Evolutionary conservation across 2,888 invertebrate species (phyloP).

Genomic region (Cryptophagus acutangulus): DNA sequence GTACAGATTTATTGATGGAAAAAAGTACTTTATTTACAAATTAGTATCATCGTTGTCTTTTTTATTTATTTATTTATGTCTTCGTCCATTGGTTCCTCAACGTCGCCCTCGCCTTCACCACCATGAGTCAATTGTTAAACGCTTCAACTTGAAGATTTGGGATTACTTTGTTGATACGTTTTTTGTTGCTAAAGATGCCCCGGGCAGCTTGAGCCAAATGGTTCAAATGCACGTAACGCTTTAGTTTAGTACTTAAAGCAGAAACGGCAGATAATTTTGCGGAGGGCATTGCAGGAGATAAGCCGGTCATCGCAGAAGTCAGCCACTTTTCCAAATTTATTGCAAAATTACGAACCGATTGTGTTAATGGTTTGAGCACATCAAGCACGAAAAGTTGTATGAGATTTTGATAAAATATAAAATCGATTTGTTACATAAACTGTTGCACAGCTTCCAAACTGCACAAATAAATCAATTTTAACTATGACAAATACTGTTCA

Average conservation of each 20-base stretch:
- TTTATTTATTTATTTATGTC: too few relatives aligned
- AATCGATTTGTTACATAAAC: slow-evolving; percentile 80
- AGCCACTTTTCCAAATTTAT: slow-evolving; percentile 85
- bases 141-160: too few relatives aligned
- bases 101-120: too few relatives aligned
- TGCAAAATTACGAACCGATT: slow-evolving; percentile 87
- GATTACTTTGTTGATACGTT: too few relatives aligned
- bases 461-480: slow-evolving; percentile 65
- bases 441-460: slow-evolving; percentile 67
- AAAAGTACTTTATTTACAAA: too few relatives aligned
- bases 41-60: too few relatives aligned
- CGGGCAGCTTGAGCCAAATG: slow-evolving; percentile 91
- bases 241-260: slow-evolving; percentile 88
- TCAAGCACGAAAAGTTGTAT: slow-evolving; percentile 95
- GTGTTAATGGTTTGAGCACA: slow-evolving; percentile 88
- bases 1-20: too few relatives aligned
- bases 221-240: slow-evolving; percentile 95
- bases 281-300: slow-evolving; percentile 73
- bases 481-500: slow-evolving; percentile 72
- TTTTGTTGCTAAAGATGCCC: slow-evolving; percentile 90
- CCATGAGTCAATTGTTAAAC: too few relatives aligned
- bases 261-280: slow-evolving; percentile 83
- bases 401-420: slow-evolving; percentile 91
- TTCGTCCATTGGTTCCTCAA: too few relatives aligned
- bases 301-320: slow-evolving; percentile 73